Base-by-base conservation (phyloP, 2,888 invertebrate species). In the Protodeltote pygarga region DNA sequence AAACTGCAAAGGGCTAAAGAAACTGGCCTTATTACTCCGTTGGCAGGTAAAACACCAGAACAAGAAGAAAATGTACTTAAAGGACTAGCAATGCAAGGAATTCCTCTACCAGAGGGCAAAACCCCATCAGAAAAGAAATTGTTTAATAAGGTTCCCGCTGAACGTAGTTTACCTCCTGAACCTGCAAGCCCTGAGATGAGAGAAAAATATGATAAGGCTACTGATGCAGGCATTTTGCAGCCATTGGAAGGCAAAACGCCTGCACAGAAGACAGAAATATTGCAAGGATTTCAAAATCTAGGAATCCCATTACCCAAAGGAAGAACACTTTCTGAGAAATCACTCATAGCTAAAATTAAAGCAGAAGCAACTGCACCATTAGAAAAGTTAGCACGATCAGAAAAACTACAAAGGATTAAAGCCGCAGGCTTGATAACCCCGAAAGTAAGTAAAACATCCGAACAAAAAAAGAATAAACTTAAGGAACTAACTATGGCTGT, bases 231-330 rank as follows among this genome's bases (percentile, higher is more conserved):
- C 3, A 19, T 69, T 3, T 48, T 66, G 6, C 51, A 53, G 1
- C 77, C 75, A 0, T 24, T 77, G n/a, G 73, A 73, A 61, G 74
- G 75, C 0, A 77, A 75, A 49, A 21, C 71, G 3, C 0, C 44
- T 0, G 24, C 58, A 6, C 44, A 76, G 34, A 76, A 75, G 45
- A 71, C 73, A 40, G 68, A 64, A 11, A 62, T 75, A 11, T 29
- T 76, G 16, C 49, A 39, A 29, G 55, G 33, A 0, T 53, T 67
- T 35, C 62, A 60, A 0, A 66, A 67, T 5, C 31, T 53, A 17
- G 76, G 72, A 0, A 15, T 78, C 8, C 57, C 71, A 0, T 35
- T 80, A 10, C 73, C 78, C 49, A 50, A 62, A 54, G 57, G 49
- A 9, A 55, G 46, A 44, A 55, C 60, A 1, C 13, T 51, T 0